Evolutionary conservation across 2,888 invertebrate species (phyloP).

Genomic region (Philonicus albiceps): DNA sequence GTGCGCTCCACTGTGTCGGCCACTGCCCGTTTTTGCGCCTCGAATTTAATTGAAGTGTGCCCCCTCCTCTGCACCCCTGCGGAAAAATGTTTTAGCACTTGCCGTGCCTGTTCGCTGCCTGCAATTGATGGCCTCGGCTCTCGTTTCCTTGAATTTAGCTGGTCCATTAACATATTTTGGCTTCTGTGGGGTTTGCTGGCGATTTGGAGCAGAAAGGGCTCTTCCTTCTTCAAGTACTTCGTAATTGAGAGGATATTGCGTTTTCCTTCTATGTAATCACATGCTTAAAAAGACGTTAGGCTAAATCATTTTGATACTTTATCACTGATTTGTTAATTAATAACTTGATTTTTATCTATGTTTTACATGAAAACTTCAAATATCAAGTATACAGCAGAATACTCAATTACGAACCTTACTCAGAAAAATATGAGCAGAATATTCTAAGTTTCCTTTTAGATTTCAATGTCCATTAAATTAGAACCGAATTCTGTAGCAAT

Average conservation of each 20-base stretch:
- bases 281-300: no score
- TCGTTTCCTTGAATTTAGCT: conserved; percentile 25
- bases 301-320: no score
- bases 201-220: not conserved
- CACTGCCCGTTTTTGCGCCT: conserved; percentile 48
- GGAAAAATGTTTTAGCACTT: conserved; percentile 35
- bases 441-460: no score
- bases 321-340: no score
- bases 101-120: not conserved
- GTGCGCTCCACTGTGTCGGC: conserved; percentile 44
- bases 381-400: no score
- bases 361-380: no score
- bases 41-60: conserved; percentile 52
- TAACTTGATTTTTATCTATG: no score
- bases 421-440: no score
- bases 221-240: not conserved
- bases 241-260: not conserved
- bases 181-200: not conserved
- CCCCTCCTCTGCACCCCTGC: conserved; percentile 1
- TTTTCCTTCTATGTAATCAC: not conserved
- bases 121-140: not conserved
- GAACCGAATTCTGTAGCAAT: no score
- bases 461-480: no score
- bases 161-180: conserved; percentile 23
- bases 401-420: no score